Conservation (phyloP, 2,113 vertebrate genomes). For the Erpornis zantholeuca region DNA sequence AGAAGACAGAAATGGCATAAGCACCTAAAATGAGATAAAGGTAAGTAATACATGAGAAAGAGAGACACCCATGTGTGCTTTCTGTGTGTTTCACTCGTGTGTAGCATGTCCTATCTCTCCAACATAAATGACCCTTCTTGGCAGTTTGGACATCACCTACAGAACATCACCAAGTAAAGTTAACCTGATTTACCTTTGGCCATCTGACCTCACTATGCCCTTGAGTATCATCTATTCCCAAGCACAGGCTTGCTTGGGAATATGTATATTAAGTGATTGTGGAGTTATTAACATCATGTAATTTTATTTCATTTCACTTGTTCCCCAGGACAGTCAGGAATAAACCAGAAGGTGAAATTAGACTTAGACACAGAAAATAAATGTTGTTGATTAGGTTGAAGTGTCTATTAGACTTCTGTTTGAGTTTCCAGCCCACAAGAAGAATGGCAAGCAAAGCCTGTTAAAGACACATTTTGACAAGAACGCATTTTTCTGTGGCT, state of each 20-base stretch:
- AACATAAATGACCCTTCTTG: background rate
- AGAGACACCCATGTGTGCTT: background rate
- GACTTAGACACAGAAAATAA: background rate
- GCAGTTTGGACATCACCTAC: rapidly evolving
- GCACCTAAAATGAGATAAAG: background rate
- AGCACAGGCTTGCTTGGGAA: background rate
- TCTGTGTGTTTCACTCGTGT: background rate
- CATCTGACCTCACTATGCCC: background rate
- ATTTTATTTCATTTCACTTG: background rate
- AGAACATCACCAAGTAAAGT: background rate
- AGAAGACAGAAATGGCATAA: background rate
- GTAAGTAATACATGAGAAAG: background rate
- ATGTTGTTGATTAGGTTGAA: background rate
- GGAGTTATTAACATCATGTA: background rate
- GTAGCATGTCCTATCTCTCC: background rate
- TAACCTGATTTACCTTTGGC: background rate
- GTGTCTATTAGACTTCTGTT: slow-evolving; percentile 17
- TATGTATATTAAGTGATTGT: background rate
- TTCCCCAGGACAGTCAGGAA: background rate
- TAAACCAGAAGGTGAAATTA: background rate
- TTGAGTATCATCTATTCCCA: background rate
- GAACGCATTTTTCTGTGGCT: background rate
- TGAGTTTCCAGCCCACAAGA: background rate
- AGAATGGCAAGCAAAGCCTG: slow-evolving; percentile 8
- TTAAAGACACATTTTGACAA: slow-evolving; percentile 51